Evolutionary conservation across 2,113 vertebrate genomes (phyloP).

Genomic region (Ciconia boyciana): DNA sequence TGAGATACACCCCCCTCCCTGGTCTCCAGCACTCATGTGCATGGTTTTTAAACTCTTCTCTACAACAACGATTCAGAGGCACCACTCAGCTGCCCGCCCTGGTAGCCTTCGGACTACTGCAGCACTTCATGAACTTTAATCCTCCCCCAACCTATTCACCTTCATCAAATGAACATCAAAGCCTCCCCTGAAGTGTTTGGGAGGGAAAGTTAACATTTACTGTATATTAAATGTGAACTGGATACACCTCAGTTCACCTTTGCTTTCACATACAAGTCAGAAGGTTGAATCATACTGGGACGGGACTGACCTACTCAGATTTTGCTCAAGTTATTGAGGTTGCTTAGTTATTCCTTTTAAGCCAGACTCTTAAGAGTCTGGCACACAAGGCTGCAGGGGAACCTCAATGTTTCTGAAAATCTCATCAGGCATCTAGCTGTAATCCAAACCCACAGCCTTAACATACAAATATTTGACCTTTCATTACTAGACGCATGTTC

Average conservation of each 20-base stretch:
- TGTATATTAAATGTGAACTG: constrained; percentile 25
- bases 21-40: neutral
- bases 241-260: constrained; percentile 26
- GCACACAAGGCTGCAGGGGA: neutral
- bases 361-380: neutral
- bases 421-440: constrained; percentile 7
- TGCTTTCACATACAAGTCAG: constrained; percentile 17
- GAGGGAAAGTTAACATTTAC: constrained; percentile 27
- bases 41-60: neutral
- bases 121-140: neutral
- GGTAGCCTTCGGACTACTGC: neutral
- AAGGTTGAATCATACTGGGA: constrained; percentile 24
- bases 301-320: neutral
- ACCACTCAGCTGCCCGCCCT: neutral
- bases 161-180: constrained; percentile 48
- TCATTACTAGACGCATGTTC: neutral
- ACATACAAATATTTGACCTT: constrained; percentile 11
- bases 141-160: neutral
- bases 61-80: neutral
- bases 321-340: neutral
- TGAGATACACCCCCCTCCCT: neutral
- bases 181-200: neutral
- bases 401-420: neutral
- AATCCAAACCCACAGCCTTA: neutral
- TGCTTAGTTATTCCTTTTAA: neutral